These are phyloP conservation scores for Palythoa grandis DNA, from an alignment of 92 coral and sea anemone species.

Conservation along the genomic window DNA sequence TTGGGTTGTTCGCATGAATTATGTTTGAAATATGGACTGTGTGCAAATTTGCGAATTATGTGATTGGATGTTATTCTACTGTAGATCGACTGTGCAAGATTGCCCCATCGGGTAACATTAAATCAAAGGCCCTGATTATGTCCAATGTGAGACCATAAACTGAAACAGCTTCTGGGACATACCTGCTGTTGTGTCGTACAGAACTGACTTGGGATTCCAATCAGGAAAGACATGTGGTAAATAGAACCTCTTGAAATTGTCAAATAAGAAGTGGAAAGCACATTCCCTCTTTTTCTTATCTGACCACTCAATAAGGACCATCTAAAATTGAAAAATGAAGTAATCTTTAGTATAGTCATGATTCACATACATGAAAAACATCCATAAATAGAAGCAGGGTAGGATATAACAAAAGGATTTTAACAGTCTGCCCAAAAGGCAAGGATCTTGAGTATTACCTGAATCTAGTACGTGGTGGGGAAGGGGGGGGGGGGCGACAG, in stretches of 20 bases:
- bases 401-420: too few species aligned
- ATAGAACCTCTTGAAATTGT: slow-evolving; percentile 87
- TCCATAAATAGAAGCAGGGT: too few species aligned
- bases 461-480: too few species aligned
- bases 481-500: too few species aligned
- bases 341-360: not conserved
- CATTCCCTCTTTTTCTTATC: slow-evolving; percentile 77
- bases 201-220: slow-evolving; percentile 80
- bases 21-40: too few species aligned
- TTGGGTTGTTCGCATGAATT: too few species aligned
- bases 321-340: slow-evolving; percentile 49
- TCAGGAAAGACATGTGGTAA: slow-evolving; percentile 87
- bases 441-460: too few species aligned
- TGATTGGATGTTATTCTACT: too few species aligned
- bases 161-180: not conserved
- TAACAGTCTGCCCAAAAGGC: too few species aligned
- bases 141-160: not conserved
- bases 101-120: too few species aligned
- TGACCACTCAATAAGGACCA: slow-evolving; percentile 84
- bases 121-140: not conserved
- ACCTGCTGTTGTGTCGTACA: slow-evolving; percentile 88
- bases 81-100: too few species aligned
- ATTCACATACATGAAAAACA: not conserved
- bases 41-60: too few species aligned
- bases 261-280: slow-evolving; percentile 87